Evolutionary conservation across 1,140 invertebrate genomes (phyloP).

Genomic region (Anthonomus grandis): DNA sequence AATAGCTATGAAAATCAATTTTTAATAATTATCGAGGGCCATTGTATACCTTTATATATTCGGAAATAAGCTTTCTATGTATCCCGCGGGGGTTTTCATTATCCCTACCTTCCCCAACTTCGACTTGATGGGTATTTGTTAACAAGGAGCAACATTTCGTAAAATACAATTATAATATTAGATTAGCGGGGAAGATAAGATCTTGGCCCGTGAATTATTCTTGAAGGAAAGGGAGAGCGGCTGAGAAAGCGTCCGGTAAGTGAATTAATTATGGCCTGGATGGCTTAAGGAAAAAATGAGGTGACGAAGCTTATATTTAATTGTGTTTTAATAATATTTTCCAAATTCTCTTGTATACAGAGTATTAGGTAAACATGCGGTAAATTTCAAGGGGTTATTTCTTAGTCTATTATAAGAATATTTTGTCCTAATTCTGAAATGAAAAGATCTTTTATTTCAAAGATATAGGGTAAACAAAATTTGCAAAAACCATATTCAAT

Average conservation of each 20-base stretch:
- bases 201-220: conserved; percentile 9
- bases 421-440: too few relatives aligned
- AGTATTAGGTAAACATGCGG: too few relatives aligned
- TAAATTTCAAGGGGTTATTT: too few relatives aligned
- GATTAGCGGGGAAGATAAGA: conserved; percentile 38
- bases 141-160: conserved; percentile 44
- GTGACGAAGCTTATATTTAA: too few relatives aligned
- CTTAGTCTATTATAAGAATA: too few relatives aligned
- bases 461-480: too few relatives aligned
- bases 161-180: conserved; percentile 49
- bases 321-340: too few relatives aligned
- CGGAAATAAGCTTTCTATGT: conserved; percentile 48
- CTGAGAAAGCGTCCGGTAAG: conserved; percentile 2
- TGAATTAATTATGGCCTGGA: conserved; percentile 14
- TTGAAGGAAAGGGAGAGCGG: neutral
- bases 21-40: conserved; percentile 41
- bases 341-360: too few relatives aligned
- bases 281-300: neutral
- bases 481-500: too few relatives aligned
- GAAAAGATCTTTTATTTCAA: too few relatives aligned
- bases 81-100: conserved; percentile 42
- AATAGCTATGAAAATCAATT: conserved; percentile 16
- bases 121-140: conserved; percentile 41
- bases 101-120: conserved; percentile 15
- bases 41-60: conserved; percentile 32